A percentile compares a stretch with the other conserved stretches of the same genome.
These are phyloP conservation scores for Drosophila melanica DNA, from an alignment of 1,140 invertebrate species.

Conservation along the genomic window DNA sequence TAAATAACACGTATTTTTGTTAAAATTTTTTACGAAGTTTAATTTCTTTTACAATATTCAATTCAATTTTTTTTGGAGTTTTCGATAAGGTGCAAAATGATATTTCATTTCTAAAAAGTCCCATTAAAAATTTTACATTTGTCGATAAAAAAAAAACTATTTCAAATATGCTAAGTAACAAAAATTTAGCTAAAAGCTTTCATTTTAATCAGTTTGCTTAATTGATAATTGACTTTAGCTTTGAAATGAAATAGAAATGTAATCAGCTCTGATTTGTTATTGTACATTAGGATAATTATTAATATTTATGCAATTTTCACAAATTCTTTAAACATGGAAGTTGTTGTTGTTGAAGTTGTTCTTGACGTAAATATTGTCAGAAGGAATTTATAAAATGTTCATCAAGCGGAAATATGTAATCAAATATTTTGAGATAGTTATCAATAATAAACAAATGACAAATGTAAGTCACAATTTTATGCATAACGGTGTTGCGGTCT, in stretches of 20 bases:
- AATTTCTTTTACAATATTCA: no score
- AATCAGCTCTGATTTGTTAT: not conserved
- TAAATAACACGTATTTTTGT: no score
- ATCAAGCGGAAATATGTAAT: conserved; percentile 7
- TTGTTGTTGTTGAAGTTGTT: no score
- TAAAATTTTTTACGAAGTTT: no score
- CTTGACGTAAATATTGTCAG: not conserved
- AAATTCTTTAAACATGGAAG: not conserved
- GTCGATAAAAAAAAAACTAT: no score
- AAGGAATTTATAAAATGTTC: conserved; percentile 8
- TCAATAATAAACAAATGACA: conserved; percentile 12
- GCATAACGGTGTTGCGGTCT: conserved; percentile 6
- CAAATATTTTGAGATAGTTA: conserved; percentile 9
- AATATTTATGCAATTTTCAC: not conserved
- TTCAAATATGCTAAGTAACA: no score
- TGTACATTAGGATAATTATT: not conserved
- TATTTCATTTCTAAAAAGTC: no score
- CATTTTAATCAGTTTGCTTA: not conserved
- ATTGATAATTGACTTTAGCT: not conserved
- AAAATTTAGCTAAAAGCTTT: not conserved
- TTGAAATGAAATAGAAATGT: not conserved
- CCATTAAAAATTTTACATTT: no score
- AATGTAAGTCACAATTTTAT: conserved; percentile 28
- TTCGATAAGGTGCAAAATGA: no score
- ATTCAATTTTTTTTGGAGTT: no score